A percentile compares a stretch with the other conserved stretches of the same genome.
Evolutionary conservation across 2,888 invertebrate genomes (phyloP).

Genomic region (Leucophenga maculata): DNA sequence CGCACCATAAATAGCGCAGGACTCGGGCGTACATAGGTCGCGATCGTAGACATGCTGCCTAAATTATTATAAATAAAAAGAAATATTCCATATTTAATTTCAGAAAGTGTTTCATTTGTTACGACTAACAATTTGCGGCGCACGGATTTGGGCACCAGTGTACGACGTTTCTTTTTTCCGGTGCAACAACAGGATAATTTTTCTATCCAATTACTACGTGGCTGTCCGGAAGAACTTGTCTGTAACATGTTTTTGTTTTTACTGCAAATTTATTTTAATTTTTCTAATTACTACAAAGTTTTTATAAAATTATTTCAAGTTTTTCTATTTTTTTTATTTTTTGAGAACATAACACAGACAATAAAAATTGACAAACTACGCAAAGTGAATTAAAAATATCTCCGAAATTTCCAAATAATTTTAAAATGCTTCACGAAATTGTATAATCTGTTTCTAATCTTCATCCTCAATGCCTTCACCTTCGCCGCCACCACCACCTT

Average conservation of each 20-base stretch:
- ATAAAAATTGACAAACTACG: neutral
- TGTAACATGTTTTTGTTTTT: too few species aligned
- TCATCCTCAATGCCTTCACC: conserved; percentile 14
- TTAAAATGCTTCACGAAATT: neutral
- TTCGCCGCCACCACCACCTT: conserved; percentile 12
- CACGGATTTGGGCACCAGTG: too few species aligned
- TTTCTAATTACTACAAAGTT: conserved; percentile 17
- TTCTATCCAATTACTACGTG: too few species aligned
- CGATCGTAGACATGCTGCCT: neutral
- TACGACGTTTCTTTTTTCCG: too few species aligned
- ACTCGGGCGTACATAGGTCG: neutral
- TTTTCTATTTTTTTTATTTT: conserved; percentile 7
- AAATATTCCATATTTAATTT: too few species aligned
- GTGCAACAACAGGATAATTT: too few species aligned
- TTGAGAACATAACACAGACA: neutral
- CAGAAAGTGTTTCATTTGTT: too few species aligned
- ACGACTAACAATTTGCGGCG: too few species aligned
- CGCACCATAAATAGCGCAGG: neutral
- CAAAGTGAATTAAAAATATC: neutral
- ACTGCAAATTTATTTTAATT: neutral
- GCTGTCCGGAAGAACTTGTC: too few species aligned
- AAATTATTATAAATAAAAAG: too few species aligned
- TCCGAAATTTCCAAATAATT: too few species aligned
- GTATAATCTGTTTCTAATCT: neutral
- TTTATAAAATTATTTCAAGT: neutral